A percentile compares a stretch with the other conserved stretches of the same genome.
Conservation (phyloP, 2,113 vertebrate species). For the Mesitornis unicolor region DNA sequence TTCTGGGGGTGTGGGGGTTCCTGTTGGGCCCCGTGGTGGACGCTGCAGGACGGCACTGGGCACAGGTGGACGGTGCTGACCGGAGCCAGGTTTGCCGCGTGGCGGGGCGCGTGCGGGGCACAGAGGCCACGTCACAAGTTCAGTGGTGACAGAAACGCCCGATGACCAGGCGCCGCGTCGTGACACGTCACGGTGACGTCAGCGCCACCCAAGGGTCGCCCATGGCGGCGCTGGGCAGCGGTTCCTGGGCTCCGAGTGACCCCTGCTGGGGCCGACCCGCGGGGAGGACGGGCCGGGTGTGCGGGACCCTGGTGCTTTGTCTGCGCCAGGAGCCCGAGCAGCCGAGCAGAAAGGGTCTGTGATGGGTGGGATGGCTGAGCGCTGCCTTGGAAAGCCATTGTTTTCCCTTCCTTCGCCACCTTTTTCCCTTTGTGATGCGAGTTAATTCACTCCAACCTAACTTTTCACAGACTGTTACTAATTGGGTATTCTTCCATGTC, state of each 20-base stretch:
- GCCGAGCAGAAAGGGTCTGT: conserved; percentile 45
- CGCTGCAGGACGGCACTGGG: no score
- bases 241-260: conserved; percentile 64
- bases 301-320: conserved; percentile 19
- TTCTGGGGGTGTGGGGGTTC: background rate
- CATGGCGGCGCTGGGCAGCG: background rate
- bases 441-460: conserved; percentile 62
- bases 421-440: conserved; percentile 50
- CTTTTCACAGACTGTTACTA: conserved; percentile 68
- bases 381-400: conserved; percentile 40
- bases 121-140: rapidly evolving
- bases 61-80: background rate
- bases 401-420: conserved; percentile 59
- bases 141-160: rapidly evolving
- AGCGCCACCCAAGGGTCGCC: background rate
- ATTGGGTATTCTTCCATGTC: conserved; percentile 65
- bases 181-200: background rate
- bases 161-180: rapidly evolving
- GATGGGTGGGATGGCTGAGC: conserved; percentile 43
- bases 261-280: conserved; percentile 54
- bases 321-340: background rate
- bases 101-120: rapidly evolving
- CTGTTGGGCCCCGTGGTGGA: background rate
- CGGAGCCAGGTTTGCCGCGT: background rate
- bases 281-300: conserved; percentile 24